Conservation (phyloP, 2,888 invertebrate species). For the Drosophila setosimentum region DNA sequence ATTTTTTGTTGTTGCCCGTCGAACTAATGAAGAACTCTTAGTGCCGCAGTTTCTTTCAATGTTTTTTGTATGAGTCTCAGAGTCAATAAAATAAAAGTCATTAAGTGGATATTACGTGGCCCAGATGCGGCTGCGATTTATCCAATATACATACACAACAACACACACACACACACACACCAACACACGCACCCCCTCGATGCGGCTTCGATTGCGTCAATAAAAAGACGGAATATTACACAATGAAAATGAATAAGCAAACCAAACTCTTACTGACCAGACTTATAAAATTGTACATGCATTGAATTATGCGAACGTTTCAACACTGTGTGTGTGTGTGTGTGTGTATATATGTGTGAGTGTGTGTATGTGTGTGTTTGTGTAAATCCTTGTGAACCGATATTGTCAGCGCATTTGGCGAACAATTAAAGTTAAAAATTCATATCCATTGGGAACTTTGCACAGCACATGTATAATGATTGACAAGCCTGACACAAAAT, state of each 20-base stretch:
- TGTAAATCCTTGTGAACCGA: constrained; percentile 55
- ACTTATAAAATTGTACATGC: constrained; percentile 33
- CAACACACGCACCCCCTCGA: constrained; percentile 1
- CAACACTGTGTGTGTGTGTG: constrained; percentile 1
- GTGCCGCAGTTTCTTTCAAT: constrained; percentile 11
- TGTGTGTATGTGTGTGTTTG: constrained; percentile 2
- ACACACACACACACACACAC: not conserved
- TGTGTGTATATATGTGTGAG: constrained; percentile 4
- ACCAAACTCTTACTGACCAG: not conserved
- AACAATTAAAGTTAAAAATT: constrained; percentile 80
- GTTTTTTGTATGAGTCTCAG: not conserved
- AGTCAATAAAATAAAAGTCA: constrained; percentile 72
- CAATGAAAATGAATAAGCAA: not conserved
- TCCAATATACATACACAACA: not conserved
- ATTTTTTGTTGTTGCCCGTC: constrained; percentile 48
- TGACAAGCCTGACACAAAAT: constrained; percentile 77
- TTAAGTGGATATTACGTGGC: constrained; percentile 50
- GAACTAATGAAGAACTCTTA: constrained; percentile 64
- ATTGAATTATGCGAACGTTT: constrained; percentile 46
- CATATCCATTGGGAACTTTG: constrained; percentile 62
- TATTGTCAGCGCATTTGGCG: constrained; percentile 71
- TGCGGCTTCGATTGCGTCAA: constrained; percentile 46
- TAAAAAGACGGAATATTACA: constrained; percentile 36
- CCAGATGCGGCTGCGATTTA: constrained; percentile 25
- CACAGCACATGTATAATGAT: constrained; percentile 64